Evolutionary conservation across 2,797 vertebrate genomes (phyloP).

Genomic region (Acipenser ruthenus): DNA sequence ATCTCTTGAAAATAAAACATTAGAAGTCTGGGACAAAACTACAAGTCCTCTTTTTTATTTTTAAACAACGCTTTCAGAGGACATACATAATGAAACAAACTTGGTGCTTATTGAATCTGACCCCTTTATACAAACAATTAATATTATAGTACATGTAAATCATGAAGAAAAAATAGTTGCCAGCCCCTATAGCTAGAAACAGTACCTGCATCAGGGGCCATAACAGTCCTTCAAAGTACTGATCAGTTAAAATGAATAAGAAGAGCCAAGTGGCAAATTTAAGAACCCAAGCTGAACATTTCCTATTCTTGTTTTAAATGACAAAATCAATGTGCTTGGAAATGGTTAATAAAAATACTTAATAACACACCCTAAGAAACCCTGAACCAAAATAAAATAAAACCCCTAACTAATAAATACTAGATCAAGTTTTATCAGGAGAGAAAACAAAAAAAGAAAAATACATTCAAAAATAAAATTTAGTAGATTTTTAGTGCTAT

Average conservation of each 20-base stretch:
- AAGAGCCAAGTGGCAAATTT: constrained; percentile 17
- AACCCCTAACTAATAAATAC: constrained; percentile 63
- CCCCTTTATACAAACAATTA: constrained; percentile 34
- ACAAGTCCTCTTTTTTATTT: no score
- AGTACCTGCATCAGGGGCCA: constrained; percentile 49
- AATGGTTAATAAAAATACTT: constrained; percentile 16
- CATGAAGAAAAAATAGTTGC: constrained; percentile 44
- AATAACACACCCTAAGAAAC: constrained; percentile 50
- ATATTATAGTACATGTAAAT: constrained; percentile 50
- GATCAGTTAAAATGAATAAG: constrained; percentile 40
- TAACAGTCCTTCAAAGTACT: constrained; percentile 28
- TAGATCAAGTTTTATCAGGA: constrained; percentile 76
- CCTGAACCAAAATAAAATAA: constrained; percentile 55
- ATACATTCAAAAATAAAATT: constrained; percentile 26
- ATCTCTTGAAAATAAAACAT: no score
- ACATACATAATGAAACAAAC: no score
- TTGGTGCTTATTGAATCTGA: no score
- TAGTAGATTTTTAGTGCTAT: constrained; percentile 46
- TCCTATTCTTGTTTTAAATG: constrained; percentile 6
- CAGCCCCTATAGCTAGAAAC: constrained; percentile 47
- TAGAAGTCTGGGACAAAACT: no score
- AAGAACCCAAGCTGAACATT: neutral
- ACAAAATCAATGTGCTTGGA: constrained; percentile 17
- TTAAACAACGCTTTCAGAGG: no score
- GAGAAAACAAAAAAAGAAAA: constrained; percentile 47